phyloP scores from a whole-genome alignment of 2,113 vertebrate genomes.

The Phodopus roborovskii region DNA sequence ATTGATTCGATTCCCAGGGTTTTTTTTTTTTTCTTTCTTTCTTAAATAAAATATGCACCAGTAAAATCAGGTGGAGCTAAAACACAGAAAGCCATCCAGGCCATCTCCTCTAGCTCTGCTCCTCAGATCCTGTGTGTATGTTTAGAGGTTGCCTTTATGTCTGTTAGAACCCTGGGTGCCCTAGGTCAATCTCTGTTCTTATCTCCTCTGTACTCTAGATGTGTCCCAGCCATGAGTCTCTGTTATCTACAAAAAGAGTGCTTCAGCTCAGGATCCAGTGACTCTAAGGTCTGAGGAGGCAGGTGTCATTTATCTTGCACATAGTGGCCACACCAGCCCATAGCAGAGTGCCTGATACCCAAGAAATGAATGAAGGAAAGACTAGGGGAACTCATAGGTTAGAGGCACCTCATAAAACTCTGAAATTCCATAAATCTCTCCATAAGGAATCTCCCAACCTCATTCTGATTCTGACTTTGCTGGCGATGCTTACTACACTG shows the following conservation, averaged over 20 bases:
- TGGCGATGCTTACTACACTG: accelerated
- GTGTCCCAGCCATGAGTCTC: neutral
- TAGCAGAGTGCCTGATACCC: neutral
- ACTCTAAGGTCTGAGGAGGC: neutral
- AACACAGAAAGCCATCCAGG: accelerated
- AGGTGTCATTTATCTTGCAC: neutral
- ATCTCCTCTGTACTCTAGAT: neutral
- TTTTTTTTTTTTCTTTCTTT: neutral
- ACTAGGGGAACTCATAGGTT: no score
- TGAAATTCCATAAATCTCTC: neutral
- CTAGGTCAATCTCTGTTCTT: neutral
- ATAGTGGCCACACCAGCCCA: neutral
- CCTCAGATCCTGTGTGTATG: accelerated
- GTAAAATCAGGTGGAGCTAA: neutral
- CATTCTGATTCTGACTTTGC: neutral
- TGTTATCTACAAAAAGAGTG: neutral
- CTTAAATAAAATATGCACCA: neutral
- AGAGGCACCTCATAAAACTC: neutral
- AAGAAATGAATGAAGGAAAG: neutral
- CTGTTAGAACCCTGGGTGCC: neutral
- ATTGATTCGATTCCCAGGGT: neutral
- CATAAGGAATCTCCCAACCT: neutral
- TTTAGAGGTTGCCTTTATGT: neutral
- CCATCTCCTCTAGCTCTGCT: no score
- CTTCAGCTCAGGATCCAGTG: accelerated